Conservation (phyloP, 2,113 vertebrate genomes). For the Pungitius pungitius region DNA sequence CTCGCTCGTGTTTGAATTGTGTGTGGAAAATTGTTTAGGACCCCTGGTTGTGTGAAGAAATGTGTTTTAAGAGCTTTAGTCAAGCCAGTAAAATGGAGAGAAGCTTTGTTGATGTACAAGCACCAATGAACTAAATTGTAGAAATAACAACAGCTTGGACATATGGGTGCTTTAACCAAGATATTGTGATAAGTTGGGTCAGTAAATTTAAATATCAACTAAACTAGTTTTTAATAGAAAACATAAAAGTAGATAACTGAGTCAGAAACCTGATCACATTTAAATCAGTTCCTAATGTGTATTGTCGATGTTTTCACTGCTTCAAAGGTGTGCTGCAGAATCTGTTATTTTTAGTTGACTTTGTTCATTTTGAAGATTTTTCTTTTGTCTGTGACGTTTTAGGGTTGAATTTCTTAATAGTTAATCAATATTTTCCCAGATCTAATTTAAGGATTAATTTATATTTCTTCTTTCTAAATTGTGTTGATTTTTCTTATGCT, state of each 20-base stretch:
- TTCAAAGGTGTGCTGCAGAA: not conserved
- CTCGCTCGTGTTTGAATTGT: not conserved
- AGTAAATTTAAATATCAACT: not conserved
- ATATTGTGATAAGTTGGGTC: not conserved
- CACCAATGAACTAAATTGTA: not conserved
- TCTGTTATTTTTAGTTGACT: not conserved
- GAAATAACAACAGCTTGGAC: not conserved
- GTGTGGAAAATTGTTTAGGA: not conserved
- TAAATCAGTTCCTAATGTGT: not conserved
- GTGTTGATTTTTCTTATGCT: not conserved
- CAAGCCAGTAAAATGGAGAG: not conserved
- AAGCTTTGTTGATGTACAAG: not conserved
- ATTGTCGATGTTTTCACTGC: not conserved
- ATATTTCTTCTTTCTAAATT: not conserved
- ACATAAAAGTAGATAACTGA: not conserved
- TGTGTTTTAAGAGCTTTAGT: not conserved
- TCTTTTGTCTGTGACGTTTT: not conserved
- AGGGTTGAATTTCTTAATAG: not conserved
- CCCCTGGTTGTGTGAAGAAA: not conserved
- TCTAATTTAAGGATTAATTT: not conserved
- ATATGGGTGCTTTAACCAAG: not conserved
- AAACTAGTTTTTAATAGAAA: not conserved
- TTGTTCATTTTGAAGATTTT: not conserved
- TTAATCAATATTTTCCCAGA: not conserved
- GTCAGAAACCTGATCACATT: not conserved